phyloP scores from a whole-genome alignment of 2,888 invertebrate species.

The Clanis bilineata region DNA sequence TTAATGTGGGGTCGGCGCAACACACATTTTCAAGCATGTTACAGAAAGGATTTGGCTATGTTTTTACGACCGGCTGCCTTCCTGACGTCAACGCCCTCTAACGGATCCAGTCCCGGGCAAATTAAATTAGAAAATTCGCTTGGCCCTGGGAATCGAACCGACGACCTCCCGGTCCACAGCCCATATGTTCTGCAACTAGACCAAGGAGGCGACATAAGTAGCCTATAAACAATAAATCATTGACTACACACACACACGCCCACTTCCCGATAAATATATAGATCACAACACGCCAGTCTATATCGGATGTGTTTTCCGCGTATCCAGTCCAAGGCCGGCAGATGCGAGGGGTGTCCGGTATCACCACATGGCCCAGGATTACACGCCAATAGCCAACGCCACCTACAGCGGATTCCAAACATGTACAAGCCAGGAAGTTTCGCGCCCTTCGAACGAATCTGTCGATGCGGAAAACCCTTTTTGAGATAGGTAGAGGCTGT shows the following conservation, averaged over 20 bases:
- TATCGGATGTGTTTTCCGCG: not conserved
- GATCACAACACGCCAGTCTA: not conserved
- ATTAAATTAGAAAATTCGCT: no score
- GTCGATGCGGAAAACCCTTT: constrained; percentile 3
- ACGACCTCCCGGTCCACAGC: no score
- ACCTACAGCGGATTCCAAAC: not conserved
- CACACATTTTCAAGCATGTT: no score
- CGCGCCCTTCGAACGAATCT: not conserved
- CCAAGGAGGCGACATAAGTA: no score
- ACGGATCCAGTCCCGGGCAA: no score
- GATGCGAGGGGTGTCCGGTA: not conserved
- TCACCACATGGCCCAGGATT: constrained; percentile 2
- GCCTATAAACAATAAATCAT: not conserved
- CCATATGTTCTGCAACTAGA: no score
- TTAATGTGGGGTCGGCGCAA: no score
- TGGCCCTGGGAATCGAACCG: no score
- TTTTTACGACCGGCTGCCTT: no score
- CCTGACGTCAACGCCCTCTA: no score
- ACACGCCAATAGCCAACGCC: no score
- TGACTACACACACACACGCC: not conserved
- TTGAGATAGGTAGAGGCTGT: not conserved
- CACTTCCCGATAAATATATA: not conserved
- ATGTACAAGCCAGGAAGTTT: not conserved
- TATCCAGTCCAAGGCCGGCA: constrained; percentile 1
- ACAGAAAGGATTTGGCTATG: no score